Evolutionary conservation across 2,113 vertebrate species (phyloP).

Genomic region (Pangasianodon gigas): DNA sequence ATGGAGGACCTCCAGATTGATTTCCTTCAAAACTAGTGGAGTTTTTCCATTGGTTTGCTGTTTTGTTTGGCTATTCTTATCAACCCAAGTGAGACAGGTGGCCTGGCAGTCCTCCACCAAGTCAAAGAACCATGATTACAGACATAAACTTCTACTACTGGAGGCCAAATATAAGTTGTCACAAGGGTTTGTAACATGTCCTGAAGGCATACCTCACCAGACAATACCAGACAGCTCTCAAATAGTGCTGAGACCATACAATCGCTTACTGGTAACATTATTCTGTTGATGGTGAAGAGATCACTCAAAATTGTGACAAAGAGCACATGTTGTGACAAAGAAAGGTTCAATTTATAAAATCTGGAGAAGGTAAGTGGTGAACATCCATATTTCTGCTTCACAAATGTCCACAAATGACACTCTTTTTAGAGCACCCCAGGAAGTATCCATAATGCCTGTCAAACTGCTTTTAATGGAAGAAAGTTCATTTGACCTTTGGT

Average conservation of each 20-base stretch:
- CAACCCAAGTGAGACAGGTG: background rate
- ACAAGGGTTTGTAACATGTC: background rate
- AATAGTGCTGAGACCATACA: background rate
- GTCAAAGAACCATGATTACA: background rate
- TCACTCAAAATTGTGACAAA: background rate
- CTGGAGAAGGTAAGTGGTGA: background rate
- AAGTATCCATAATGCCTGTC: background rate
- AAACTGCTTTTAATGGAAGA: background rate
- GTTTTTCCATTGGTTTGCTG: background rate
- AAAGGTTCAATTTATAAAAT: background rate
- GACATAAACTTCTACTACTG: background rate
- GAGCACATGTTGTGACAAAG: background rate
- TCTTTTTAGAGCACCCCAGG: background rate
- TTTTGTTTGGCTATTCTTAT: background rate
- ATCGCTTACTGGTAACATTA: background rate
- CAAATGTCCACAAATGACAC: background rate
- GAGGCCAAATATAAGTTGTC: background rate
- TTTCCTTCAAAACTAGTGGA: background rate
- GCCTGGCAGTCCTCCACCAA: background rate
- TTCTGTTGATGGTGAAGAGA: background rate
- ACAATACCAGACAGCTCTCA: background rate
- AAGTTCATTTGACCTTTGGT: background rate
- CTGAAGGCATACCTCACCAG: background rate
- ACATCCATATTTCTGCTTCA: background rate
- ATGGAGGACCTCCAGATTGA: no score